A percentile compares a stretch with the other conserved stretches of the same genome.
phyloP scores from a whole-genome alignment of 2,888 invertebrate species.

The Tenthredo livida region DNA sequence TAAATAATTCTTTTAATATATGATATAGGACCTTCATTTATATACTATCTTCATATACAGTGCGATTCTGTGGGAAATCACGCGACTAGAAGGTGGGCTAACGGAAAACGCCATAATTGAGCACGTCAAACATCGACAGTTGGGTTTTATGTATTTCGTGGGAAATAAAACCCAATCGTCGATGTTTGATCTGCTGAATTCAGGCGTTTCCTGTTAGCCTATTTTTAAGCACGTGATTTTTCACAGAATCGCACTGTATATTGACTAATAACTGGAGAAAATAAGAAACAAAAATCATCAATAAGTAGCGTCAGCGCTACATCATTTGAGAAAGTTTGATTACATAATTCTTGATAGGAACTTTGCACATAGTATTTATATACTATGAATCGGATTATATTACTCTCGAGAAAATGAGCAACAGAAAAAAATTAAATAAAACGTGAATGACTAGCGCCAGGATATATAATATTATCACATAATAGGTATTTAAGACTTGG shows the following conservation, averaged over 20 bases:
- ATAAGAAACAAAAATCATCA: neutral
- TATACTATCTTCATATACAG: neutral
- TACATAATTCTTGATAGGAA: conserved; percentile 1
- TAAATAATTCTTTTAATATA: neutral
- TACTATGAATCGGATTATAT: neutral
- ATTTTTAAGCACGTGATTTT: no score
- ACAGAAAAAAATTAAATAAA: neutral
- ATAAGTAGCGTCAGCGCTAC: neutral
- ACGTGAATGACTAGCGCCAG: neutral
- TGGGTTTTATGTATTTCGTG: no score
- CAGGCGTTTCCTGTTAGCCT: no score
- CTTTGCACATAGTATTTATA: neutral
- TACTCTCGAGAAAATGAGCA: neutral
- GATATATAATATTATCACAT: neutral
- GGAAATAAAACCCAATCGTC: no score
- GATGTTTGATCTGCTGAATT: no score
- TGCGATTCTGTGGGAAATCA: no score
- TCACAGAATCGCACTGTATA: no score
- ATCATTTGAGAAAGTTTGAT: neutral
- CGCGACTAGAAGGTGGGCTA: no score
- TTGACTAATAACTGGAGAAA: neutral
- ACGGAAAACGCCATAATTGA: no score
- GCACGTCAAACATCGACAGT: no score
- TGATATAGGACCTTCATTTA: neutral
- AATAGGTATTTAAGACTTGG: neutral